These are phyloP conservation scores for Fragum whitleyi DNA, from an alignment of 2,888 invertebrate species.

Conservation along the genomic window DNA sequence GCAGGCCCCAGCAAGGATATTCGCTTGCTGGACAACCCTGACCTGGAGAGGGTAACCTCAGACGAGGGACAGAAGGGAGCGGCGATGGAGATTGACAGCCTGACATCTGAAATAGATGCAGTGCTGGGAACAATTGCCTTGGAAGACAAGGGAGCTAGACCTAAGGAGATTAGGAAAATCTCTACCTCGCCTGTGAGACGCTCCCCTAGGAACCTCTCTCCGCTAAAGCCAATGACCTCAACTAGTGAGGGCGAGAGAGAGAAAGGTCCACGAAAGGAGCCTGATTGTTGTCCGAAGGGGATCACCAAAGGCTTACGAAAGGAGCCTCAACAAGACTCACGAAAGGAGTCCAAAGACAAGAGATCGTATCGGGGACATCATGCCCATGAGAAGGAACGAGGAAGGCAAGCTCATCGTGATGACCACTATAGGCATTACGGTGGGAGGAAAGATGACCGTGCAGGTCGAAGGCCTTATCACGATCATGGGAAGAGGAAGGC, in stretches of 20 bases:
- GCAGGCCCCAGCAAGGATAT: too few relatives aligned
- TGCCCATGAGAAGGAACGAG: background rate
- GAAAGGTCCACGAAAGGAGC: background rate
- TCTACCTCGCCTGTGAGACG: too few relatives aligned
- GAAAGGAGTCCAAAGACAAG: background rate
- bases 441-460: background rate
- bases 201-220: background rate
- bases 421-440: background rate
- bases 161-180: too few relatives aligned
- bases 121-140: background rate
- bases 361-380: too few relatives aligned
- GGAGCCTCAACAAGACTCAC: background rate
- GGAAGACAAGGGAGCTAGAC: too few relatives aligned
- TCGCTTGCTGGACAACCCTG: too few relatives aligned
- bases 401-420: too few relatives aligned
- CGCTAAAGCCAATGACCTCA: background rate
- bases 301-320: background rate
- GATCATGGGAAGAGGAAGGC: too few relatives aligned
- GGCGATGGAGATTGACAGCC: background rate
- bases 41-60: too few relatives aligned
- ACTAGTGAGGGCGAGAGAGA: background rate
- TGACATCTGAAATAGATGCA: background rate
- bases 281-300: background rate
- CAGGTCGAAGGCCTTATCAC: background rate
- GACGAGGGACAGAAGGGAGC: background rate